Evolutionary conservation across 2,113 vertebrate genomes (phyloP).

Genomic region (Ia io): DNA sequence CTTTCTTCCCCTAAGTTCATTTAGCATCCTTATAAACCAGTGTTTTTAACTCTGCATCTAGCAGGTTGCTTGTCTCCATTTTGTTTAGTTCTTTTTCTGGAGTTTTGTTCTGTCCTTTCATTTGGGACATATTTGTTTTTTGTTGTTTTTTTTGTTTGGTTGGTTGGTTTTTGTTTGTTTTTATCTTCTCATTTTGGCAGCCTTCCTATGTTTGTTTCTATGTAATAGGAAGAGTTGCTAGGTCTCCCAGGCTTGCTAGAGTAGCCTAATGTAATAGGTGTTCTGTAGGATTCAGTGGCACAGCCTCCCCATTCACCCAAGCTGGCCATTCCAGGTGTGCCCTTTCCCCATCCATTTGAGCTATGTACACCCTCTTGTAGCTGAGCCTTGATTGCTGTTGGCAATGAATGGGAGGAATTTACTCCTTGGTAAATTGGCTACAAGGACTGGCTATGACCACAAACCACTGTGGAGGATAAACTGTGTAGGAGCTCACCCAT

Average conservation of each 20-base stretch:
- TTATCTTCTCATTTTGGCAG: not conserved
- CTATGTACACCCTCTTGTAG: not conserved
- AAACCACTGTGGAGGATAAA: not conserved
- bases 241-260: not conserved
- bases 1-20: not conserved
- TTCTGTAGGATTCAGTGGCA: not conserved
- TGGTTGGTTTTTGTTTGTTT: not conserved
- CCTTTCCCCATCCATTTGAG: not conserved
- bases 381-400: not conserved
- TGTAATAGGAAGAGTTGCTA: not conserved
- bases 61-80: not conserved
- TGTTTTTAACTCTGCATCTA: not conserved
- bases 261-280: not conserved
- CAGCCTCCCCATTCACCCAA: not conserved
- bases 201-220: not conserved
- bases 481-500: not conserved
- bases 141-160: no score
- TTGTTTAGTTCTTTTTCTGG: not conserved
- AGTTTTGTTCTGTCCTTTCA: not conserved
- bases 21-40: not conserved
- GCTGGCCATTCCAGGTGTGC: not conserved
- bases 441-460: not conserved
- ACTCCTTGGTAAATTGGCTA: not conserved
- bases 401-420: not conserved
- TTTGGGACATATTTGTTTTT: not conserved